phyloP scores from a whole-genome alignment of 1,140 invertebrate species.

The Steinernema feltiae region DNA sequence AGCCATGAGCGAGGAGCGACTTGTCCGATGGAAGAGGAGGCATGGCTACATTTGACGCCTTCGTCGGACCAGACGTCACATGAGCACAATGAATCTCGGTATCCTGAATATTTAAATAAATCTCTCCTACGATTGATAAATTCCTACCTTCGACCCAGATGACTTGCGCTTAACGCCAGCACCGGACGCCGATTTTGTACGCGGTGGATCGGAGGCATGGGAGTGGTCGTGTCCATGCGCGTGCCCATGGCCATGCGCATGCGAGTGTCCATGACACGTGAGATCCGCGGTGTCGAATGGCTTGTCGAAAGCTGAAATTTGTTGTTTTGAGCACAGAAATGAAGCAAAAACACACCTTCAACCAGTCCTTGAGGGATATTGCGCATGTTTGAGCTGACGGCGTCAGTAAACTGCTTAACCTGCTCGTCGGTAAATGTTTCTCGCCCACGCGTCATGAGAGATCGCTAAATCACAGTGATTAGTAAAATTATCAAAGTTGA shows the following conservation, averaged over 20 bases:
- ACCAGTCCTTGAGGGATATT: neutral
- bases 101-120: neutral
- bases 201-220: neutral
- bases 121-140: neutral
- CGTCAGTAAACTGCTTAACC: conserved; percentile 1
- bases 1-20: neutral
- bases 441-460: neutral
- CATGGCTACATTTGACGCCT: neutral
- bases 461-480: neutral
- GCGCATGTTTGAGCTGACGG: neutral
- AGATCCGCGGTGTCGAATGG: neutral
- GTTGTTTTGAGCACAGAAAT: neutral
- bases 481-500: neutral
- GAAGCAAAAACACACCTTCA: neutral
- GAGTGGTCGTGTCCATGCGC: neutral
- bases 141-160: neutral
- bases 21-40: neutral
- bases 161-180: neutral
- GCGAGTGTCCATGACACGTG: too few relatives aligned
- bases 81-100: neutral
- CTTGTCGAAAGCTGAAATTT: conserved; percentile 1
- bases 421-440: neutral
- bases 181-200: neutral
- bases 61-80: neutral
- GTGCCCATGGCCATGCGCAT: neutral